phyloP scores from a whole-genome alignment of 2,113 vertebrate genomes.

The Brachyistius frenatus region DNA sequence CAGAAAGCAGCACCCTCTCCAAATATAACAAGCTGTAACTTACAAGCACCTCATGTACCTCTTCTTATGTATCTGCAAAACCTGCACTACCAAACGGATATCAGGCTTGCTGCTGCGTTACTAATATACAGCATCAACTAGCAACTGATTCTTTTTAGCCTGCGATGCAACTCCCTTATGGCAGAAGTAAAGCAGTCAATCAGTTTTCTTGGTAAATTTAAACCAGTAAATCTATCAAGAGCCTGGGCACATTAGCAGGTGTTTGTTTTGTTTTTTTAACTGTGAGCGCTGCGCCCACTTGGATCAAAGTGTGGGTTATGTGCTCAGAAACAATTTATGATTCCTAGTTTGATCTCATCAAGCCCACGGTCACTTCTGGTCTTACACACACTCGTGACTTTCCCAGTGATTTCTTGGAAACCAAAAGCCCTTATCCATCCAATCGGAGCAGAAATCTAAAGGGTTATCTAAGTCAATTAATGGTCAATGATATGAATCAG shows the following conservation, averaged over 20 bases:
- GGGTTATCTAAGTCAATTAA: conserved; percentile 1
- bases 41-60: not conserved
- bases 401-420: not conserved
- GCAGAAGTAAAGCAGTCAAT: not conserved
- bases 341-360: not conserved
- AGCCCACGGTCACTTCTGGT: not conserved
- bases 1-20: not conserved
- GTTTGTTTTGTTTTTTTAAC: not conserved
- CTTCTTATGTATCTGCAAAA: not conserved
- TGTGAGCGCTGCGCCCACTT: not conserved
- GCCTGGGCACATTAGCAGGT: not conserved
- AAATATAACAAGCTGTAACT: not conserved
- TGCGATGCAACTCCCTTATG: not conserved
- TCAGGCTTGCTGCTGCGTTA: not conserved
- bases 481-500: not conserved
- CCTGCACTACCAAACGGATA: not conserved
- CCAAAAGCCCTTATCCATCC: not conserved
- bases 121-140: conserved; percentile 4
- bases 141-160: not conserved
- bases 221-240: not conserved
- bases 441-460: not conserved
- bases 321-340: not conserved
- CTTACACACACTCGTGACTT: not conserved
- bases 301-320: not conserved
- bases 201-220: not conserved